Base-by-base conservation (phyloP, 2,888 invertebrate species). In the Drosophila nigricruria region DNA sequence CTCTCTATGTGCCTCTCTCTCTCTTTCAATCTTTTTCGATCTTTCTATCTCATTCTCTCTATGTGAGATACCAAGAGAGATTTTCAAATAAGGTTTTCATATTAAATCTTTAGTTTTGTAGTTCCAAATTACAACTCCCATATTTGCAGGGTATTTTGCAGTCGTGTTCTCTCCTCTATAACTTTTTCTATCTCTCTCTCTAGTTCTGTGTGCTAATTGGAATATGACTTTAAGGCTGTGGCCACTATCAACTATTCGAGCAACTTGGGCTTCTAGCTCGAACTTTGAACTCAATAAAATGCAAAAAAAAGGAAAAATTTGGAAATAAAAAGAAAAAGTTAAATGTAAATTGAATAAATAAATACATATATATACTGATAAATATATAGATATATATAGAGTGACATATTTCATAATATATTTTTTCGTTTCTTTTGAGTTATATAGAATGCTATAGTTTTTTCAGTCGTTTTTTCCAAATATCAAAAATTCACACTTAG, bases 401-500 rank as follows among this genome's bases (percentile, higher is more conserved):
- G n/a, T n/a, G n/a, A n/a, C n/a, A n/a, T n/a, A n/a, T n/a, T n/a
- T n/a, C n/a, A n/a, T n/a, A n/a, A n/a, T n/a, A n/a, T n/a, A n/a
- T n/a, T n/a, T n/a, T n/a, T n/a, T n/a, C n/a, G n/a, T n/a, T n/a
- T n/a, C n/a, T n/a, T n/a, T n/a, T n/a, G n/a, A n/a, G n/a, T n/a
- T 9, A 12, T 5, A 30, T 18, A 42, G 42, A 43, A 40, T 16
- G 32, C 20, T 12, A n/a, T 6, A 32, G 49, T 27, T n/a, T 45
- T 45, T 25, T 20, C 40, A 62, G 54, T 50, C 50, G 45, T 56
- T 56, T 32, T 32, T 36, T 62, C 30, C 67, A 32, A 77, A 43
- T 67, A 43, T 68, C 45, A 49, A 16, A 65, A 73, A 47, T 67
- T 75, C 52, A 78, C 69, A 78, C 67, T 36, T 38, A 60, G 47